phyloP scores from a whole-genome alignment of 2,888 invertebrate species.

The Camponotus fellah region DNA sequence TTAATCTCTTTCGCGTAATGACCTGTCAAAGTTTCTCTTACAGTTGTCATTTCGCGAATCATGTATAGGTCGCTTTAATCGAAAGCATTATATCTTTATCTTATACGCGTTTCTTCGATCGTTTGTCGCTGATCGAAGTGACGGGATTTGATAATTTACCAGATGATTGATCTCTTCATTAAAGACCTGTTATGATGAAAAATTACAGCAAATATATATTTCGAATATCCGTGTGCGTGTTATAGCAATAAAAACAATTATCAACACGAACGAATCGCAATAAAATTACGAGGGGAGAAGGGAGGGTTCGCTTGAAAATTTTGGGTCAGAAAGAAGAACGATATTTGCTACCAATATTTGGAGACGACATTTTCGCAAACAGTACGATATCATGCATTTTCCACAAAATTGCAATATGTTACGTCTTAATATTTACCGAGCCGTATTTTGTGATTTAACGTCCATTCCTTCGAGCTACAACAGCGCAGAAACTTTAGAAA shows the following conservation, averaged over 20 bases:
- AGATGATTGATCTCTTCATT: slow-evolving; percentile 15
- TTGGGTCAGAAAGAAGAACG: slow-evolving; percentile 1
- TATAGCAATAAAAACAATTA: slow-evolving; percentile 22
- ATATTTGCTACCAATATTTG: slow-evolving; percentile 41
- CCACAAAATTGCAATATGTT: slow-evolving; percentile 18
- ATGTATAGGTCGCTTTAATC: neutral
- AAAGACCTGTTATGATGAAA: slow-evolving; percentile 18
- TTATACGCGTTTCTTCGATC: neutral
- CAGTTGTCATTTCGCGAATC: neutral
- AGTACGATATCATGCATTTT: neutral
- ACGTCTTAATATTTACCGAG: slow-evolving; percentile 24
- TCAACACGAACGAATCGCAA: slow-evolving; percentile 8
- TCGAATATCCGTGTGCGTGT: neutral
- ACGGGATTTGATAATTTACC: slow-evolving; percentile 18
- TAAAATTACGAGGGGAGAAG: slow-evolving; percentile 4
- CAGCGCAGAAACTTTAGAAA: neutral
- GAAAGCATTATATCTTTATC: neutral
- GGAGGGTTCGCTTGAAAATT: slow-evolving; percentile 29
- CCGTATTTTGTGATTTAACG: slow-evolving; percentile 1
- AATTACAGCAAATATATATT: neutral
- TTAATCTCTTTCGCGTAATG: slow-evolving; percentile 32
- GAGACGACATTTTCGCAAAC: slow-evolving; percentile 17
- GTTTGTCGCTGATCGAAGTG: neutral
- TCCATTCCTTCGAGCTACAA: slow-evolving; percentile 1
- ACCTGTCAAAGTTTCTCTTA: slow-evolving; percentile 18